Conservation (phyloP, 1,140 invertebrate genomes). For the Batillaria attramentaria region DNA sequence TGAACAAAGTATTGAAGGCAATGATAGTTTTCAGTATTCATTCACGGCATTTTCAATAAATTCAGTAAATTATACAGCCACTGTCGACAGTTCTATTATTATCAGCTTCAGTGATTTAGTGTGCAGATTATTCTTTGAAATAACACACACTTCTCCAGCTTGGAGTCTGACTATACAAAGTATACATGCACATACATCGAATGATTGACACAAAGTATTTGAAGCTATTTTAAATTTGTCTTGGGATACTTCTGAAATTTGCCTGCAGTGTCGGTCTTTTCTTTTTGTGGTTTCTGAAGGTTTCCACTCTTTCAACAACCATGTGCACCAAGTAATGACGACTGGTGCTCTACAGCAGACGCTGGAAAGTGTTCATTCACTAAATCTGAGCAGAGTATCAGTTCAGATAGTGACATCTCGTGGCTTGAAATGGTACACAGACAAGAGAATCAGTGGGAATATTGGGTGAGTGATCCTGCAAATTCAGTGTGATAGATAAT, state of each 20-base stretch:
- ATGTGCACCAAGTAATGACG: not conserved
- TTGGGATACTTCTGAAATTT: not conserved
- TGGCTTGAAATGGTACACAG: not conserved
- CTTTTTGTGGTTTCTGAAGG: not conserved
- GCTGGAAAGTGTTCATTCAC: not conserved
- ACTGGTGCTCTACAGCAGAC: not conserved
- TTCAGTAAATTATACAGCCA: no score
- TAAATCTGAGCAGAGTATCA: not conserved
- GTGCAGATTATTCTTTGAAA: no score
- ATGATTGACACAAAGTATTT: no score
- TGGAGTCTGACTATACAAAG: no score
- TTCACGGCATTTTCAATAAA: not conserved
- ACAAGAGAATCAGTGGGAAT: conserved; percentile 14
- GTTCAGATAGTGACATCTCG: not conserved
- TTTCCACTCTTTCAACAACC: not conserved
- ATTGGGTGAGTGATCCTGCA: not conserved
- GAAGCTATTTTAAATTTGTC: no score
- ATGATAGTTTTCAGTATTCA: not conserved
- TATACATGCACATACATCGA: no score
- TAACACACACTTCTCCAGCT: no score
- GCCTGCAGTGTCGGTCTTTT: not conserved
- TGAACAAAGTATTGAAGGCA: not conserved
- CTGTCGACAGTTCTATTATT: no score
- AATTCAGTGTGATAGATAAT: not conserved
- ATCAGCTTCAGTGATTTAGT: no score